Evolutionary conservation across 1,140 invertebrate species (phyloP), one percentile per base, ranked within the genome.

Genomic region (Zaprionus tsacasi): DNA sequence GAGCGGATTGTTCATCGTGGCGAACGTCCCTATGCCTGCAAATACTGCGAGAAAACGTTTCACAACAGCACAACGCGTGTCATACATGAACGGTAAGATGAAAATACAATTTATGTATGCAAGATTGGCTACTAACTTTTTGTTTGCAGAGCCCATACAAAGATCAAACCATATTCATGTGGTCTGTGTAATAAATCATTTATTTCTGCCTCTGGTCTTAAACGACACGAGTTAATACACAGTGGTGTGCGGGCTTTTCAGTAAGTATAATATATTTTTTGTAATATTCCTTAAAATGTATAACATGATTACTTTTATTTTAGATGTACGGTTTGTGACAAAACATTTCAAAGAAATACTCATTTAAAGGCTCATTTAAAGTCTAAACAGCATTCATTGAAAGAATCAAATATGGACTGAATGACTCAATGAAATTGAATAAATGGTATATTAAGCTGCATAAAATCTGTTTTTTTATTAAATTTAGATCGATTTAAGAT

Each of bases 11-110:
- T 81, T 4, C 83, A 88, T 38, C 66, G 45, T 7, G 80, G 85
- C 13, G 85, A 88, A 10, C 67, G 61, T 3, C 85, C 85, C 1
- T 88, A 88, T 27, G 15, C 57, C 27, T 88, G 83, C n/a, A 87
- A 79, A 35, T 76, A 70, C 52, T 88, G 83, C 33, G 13, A 21
- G 10, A 88, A 78, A 21, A 36, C 64, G 0, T 88, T 88, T n/a
- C 74, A 88, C 38, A 88, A 80, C n/a, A 88, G 83, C 65, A 88
- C 77, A 48, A 69, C 80, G 1, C 80, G 83, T 25, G 40, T 80
- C 0, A 72, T 88, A 21, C 83, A 88, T 7, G 83, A 89, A 45
- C 71, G 83, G 83, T 83, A 6, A 13, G 50, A 60, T 12, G 17
- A 50, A 4, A n/a, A 48, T n/a, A 8, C n/a, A 21, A 7, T 12